Evolutionary conservation across 2,797 vertebrate genomes (phyloP), one percentile per base, ranked within the genome.

Genomic region (Orestias chungarensis): DNA sequence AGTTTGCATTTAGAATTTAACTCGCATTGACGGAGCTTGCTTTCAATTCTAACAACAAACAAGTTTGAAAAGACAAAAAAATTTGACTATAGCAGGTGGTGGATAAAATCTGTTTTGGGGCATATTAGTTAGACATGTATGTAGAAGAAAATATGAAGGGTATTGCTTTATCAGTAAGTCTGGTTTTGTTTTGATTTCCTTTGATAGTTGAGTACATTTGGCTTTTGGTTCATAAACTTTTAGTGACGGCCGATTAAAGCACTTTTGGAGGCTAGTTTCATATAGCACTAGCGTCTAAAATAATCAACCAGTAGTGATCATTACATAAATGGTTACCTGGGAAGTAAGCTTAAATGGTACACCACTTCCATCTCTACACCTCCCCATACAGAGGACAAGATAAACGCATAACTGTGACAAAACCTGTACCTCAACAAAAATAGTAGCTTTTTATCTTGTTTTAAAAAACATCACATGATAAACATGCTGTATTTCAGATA

Each of bases 1-100:
- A 72, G 23, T 42, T 42, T 62, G 55, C 43, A 70, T 84, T 74
- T 77, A 74, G 81, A 71, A 78, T 70, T 71, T 38, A 83, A 68
- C 61, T 3, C 66, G 35, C 25, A 33, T 78, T 70, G 78, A 59
- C 75, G 27, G 59, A 85, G 71, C 57, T 70, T 57, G 35, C 54
- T 10, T 35, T 20, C 17, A 25, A 33, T 44, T 25, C 8, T 62
- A 42, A n/a, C n/a, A 40, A 25, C 12, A 25, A 20, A 12, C 55
- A 59, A 35, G 31, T 59, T 23, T 11, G 18, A 35, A 35, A 59
- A 17, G 20, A 23, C 29, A 59, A 59, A 9, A 31, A 35, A 35
- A 8, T 2, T 3, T 10, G 1, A 8, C 3, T 11, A 1, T 20
- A 40, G 33, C 23, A 40, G 23, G 6, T 15, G n/a, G 23, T 38